Percentiles rank a stretch among this genome's conserved stretches.
These are phyloP conservation scores for Tetramorium parvispinum DNA, from an alignment of 1,140 invertebrate genomes.

Conservation along the genomic window DNA sequence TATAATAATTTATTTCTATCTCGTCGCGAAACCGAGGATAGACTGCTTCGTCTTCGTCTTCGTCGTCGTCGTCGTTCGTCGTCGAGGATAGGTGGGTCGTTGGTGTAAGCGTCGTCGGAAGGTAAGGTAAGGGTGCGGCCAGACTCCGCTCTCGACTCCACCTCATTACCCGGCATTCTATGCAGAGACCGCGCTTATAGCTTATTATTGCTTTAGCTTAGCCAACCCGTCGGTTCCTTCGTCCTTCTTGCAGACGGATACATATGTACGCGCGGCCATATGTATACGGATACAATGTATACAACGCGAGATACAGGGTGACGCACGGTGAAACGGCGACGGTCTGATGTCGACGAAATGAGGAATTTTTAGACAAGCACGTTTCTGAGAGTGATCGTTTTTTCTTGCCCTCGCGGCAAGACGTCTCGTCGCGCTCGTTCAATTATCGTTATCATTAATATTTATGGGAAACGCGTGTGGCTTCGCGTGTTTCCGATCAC, in stretches of 20 bases:
- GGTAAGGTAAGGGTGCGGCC: conserved; percentile 85
- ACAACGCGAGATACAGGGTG: conserved; percentile 12
- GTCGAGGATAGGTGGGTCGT: conserved; percentile 80
- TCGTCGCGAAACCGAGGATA: conserved; percentile 71
- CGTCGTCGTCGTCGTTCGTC: conserved; percentile 51
- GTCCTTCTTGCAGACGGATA: conserved; percentile 54
- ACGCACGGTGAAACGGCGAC: conserved; percentile 8
- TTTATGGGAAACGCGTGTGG: neutral
- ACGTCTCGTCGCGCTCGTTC: neutral
- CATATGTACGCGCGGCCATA: conserved; percentile 46
- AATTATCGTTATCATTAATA: neutral
- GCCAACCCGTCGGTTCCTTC: conserved; percentile 78
- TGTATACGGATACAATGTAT: conserved; percentile 37
- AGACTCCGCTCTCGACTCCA: conserved; percentile 83
- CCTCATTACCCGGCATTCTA: conserved; percentile 86
- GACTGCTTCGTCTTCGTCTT: conserved; percentile 52
- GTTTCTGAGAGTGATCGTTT: neutral
- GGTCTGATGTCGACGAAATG: neutral
- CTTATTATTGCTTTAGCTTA: conserved; percentile 84
- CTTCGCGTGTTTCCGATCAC: neutral
- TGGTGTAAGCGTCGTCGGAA: conserved; percentile 73
- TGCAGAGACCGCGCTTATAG: conserved; percentile 84
- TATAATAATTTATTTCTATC: conserved; percentile 78
- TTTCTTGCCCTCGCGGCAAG: neutral
- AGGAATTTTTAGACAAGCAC: neutral